These are phyloP conservation scores for Alviniconcha strummeri DNA, from an alignment of 2,888 invertebrate species.

Conservation along the genomic window DNA sequence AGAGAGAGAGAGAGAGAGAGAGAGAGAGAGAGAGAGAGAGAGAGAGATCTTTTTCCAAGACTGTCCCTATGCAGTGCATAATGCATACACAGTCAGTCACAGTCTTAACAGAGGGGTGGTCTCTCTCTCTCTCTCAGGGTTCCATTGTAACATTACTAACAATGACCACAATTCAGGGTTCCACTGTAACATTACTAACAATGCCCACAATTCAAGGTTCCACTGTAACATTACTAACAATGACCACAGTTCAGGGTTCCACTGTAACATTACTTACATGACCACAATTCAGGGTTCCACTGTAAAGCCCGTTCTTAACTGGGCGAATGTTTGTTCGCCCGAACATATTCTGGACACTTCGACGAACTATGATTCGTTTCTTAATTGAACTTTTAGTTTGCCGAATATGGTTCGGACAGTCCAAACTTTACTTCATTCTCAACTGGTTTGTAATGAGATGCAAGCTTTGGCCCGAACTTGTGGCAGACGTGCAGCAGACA, in stretches of 20 bases:
- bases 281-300: background rate
- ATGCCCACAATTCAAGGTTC: background rate
- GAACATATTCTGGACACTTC: too few species aligned
- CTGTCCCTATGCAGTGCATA: too few species aligned
- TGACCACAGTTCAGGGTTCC: too few species aligned
- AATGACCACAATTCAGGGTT: background rate
- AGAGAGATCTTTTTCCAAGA: background rate
- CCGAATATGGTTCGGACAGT: too few species aligned
- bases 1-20: background rate
- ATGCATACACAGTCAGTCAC: background rate
- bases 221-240: too few species aligned
- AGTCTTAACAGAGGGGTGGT: background rate
- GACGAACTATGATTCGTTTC: too few species aligned
- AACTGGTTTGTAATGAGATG: too few species aligned
- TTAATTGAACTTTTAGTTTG: too few species aligned
- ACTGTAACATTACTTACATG: background rate
- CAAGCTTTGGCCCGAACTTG: too few species aligned
- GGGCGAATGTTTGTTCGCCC: background rate
- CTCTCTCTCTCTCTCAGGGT: background rate
- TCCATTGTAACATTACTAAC: background rate
- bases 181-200: background rate
- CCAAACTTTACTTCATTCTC: too few species aligned
- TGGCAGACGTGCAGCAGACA: too few species aligned
- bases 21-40: background rate
- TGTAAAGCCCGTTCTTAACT: too few species aligned